Percentiles rank a stretch among this genome's conserved stretches.
Evolutionary conservation across 2,888 invertebrate genomes (phyloP).

Genomic region (Mylabris sibirica): DNA sequence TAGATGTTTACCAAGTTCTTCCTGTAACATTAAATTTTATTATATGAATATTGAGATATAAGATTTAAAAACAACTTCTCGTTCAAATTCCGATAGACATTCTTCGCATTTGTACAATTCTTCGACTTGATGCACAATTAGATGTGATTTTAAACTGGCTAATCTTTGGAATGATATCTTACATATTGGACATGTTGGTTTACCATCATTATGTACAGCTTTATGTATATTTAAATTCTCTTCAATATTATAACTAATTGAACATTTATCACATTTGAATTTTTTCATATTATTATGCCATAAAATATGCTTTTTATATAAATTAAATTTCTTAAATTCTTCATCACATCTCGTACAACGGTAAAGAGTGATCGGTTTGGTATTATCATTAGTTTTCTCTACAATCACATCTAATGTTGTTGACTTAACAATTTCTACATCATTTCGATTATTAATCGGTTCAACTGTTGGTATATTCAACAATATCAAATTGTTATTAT

Average conservation of each 20-base stretch:
- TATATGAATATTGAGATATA: no score
- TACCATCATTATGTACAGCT: slow-evolving; percentile 51
- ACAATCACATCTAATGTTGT: not conserved
- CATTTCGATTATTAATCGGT: not conserved
- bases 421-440: not conserved
- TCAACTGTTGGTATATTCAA: not conserved
- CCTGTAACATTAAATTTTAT: slow-evolving; percentile 51
- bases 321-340: slow-evolving; percentile 45
- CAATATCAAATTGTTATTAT: slow-evolving; percentile 7
- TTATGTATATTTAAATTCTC: slow-evolving; percentile 58
- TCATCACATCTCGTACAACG: slow-evolving; percentile 52
- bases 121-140: slow-evolving; percentile 57
- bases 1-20: slow-evolving; percentile 64
- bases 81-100: slow-evolving; percentile 56
- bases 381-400: slow-evolving; percentile 4
- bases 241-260: slow-evolving; percentile 55
- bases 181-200: slow-evolving; percentile 57
- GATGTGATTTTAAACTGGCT: slow-evolving; percentile 59
- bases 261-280: slow-evolving; percentile 55
- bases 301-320: slow-evolving; percentile 53
- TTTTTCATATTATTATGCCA: slow-evolving; percentile 53
- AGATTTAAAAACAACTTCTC: slow-evolving; percentile 55
- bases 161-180: slow-evolving; percentile 54
- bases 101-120: slow-evolving; percentile 56
- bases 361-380: slow-evolving; percentile 18